Evolutionary conservation across 2,888 invertebrate species (phyloP), one percentile per base, ranked within the genome.

Genomic region (Temnothorax rugatulus): DNA sequence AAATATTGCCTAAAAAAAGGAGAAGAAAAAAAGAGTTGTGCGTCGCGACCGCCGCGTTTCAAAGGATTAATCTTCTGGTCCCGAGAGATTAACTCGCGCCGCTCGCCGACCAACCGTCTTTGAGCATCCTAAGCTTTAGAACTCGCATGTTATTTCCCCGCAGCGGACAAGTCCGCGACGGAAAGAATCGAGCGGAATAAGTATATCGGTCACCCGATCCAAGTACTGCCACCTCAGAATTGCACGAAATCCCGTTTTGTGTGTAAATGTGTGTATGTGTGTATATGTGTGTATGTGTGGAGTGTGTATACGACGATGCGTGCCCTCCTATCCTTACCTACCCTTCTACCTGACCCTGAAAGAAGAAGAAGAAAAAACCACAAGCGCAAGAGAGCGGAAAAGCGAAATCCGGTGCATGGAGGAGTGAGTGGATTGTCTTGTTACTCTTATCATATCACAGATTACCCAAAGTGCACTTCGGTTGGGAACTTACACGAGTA

Each of bases 231-330:
- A 93, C 93, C 93, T 91, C 90, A 91, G 91, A 93, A 94, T 94
- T 94, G 94, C 94, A 94, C 94, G 92, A 93, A 93, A 92, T 91
- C 94, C 94, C 93, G 93, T 92, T 88, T 77, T 87, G 82, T 91
- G 68, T 88, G 5, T n/a, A 3, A 11, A 4, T 34, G 63, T 50
- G 41, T 44, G 29, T 29, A 25, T 50, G 18, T 61, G 34, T 71
- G 52, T 54, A 3, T 11, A 38, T 21, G 15, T 34, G 13, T 63
- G 1, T 74, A 61, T 68, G 52, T 47, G 41, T 69, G 15, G 0
- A 47, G n/a, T 38, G 21, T 64, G 18, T 34, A 47, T 82, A 59
- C 29, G 59, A 57, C 25, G 13, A 29, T 68, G 69, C 50, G 59
- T 61, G 54, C 34, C 15, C 13, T 41, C 13, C n/a, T 64, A 47